Conservation (phyloP, 2,113 vertebrate species). For the Damaliscus lunatus region DNA sequence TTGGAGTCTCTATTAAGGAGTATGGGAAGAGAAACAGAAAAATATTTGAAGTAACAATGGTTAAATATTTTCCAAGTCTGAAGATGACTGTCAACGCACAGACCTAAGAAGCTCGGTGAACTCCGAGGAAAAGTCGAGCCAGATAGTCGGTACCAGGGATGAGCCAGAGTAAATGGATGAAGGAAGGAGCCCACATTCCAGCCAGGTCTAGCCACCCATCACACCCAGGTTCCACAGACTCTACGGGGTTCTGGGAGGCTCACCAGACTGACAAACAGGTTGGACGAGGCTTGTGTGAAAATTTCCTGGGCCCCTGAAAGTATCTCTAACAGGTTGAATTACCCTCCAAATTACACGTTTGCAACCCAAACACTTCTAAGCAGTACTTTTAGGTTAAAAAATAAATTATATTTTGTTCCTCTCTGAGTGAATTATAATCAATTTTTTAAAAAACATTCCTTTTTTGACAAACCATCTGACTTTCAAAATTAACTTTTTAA, state of each 20-base stretch:
- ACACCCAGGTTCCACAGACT: too few relatives aligned
- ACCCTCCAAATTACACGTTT: neutral
- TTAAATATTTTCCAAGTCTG: neutral
- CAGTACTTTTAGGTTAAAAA: neutral
- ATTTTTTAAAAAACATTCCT: neutral
- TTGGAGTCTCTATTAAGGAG: neutral
- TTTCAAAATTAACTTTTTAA: neutral
- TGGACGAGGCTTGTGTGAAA: neutral
- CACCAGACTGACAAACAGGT: neutral
- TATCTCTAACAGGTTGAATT: neutral
- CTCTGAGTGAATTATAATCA: neutral
- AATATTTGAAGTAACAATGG: neutral
- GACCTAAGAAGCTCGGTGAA: neutral
- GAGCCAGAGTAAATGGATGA: neutral
- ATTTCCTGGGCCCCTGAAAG: neutral
- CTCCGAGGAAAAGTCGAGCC: neutral
- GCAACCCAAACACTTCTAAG: neutral
- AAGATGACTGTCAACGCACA: neutral
- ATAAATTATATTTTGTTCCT: neutral
- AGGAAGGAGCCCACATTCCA: neutral
- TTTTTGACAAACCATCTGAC: neutral
- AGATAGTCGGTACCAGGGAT: neutral
- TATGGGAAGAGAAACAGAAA: neutral
- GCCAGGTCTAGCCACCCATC: neutral
- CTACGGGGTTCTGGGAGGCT: neutral